Conservation (phyloP, 2,797 vertebrate genomes). For the Chelonia mydas region DNA sequence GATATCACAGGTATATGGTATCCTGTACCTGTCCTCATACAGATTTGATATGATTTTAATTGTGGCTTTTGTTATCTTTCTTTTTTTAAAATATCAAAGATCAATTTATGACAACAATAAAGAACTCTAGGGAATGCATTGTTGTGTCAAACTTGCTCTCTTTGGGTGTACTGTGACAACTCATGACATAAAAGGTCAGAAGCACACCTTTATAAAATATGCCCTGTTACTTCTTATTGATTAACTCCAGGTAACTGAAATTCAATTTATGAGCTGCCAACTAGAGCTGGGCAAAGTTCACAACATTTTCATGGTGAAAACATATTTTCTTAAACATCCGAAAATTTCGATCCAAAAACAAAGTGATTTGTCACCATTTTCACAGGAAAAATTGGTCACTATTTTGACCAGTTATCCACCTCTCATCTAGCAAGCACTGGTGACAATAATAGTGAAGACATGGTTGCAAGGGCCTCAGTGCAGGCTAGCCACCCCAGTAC, state of each 20-base stretch:
- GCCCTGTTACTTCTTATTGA: background rate
- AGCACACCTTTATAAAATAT: background rate
- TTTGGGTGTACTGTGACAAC: background rate
- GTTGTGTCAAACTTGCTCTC: background rate
- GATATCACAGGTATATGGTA: background rate
- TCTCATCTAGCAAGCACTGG: background rate
- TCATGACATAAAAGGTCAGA: background rate
- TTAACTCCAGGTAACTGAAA: background rate
- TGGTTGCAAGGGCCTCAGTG: background rate
- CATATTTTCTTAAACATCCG: background rate
- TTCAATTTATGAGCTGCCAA: background rate
- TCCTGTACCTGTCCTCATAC: background rate
- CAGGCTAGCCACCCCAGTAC: background rate
- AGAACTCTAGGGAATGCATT: background rate
- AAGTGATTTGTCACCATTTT: background rate
- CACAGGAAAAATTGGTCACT: background rate
- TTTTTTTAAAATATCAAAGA: background rate
- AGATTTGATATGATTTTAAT: background rate
- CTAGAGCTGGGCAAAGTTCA: background rate
- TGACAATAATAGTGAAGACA: background rate
- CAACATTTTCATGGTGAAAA: background rate
- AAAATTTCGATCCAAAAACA: accelerated
- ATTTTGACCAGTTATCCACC: background rate
- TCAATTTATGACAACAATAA: background rate
- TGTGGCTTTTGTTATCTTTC: background rate